These are phyloP conservation scores for Eupithecia inturbata DNA, from an alignment of 2,888 invertebrate genomes.

Conservation along the genomic window DNA sequence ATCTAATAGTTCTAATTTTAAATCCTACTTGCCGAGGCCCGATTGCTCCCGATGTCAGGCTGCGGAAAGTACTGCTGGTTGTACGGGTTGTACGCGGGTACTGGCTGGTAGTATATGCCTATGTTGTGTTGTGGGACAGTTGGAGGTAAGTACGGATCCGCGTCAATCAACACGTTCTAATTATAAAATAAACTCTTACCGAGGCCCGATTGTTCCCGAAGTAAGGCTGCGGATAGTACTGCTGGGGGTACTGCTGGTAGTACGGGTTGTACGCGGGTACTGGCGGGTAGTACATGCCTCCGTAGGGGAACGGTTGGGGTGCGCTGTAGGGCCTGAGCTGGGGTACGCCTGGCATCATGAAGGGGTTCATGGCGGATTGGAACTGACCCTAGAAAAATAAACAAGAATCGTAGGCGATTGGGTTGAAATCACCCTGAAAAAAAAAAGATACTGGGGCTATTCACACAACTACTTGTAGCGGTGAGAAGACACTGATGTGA, in stretches of 20 bases:
- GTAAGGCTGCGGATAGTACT: slow-evolving; percentile 73
- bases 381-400: slow-evolving; percentile 54
- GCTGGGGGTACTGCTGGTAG: slow-evolving; percentile 63
- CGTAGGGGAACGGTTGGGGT: slow-evolving; percentile 80
- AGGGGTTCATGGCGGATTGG: slow-evolving; percentile 63
- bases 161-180: too few relatives aligned
- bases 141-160: slow-evolving; percentile 49
- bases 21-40: slow-evolving; percentile 81
- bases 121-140: slow-evolving; percentile 79
- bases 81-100: slow-evolving; percentile 72
- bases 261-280: slow-evolving; percentile 72
- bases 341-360: slow-evolving; percentile 64
- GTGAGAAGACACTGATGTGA: too few relatives aligned
- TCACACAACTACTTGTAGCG: too few relatives aligned
- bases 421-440: too few relatives aligned
- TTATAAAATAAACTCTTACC: slow-evolving; percentile 64
- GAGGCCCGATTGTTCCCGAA: slow-evolving; percentile 80
- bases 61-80: slow-evolving; percentile 71
- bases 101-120: slow-evolving; percentile 68
- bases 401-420: background rate
- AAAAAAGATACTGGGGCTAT: background rate
- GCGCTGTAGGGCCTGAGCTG: slow-evolving; percentile 80
- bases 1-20: too few relatives aligned
- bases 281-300: slow-evolving; percentile 69
- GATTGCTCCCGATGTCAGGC: slow-evolving; percentile 72